These are phyloP conservation scores for Plagodis dolabraria DNA, from an alignment of 2,888 invertebrate genomes.

Conservation along the genomic window DNA sequence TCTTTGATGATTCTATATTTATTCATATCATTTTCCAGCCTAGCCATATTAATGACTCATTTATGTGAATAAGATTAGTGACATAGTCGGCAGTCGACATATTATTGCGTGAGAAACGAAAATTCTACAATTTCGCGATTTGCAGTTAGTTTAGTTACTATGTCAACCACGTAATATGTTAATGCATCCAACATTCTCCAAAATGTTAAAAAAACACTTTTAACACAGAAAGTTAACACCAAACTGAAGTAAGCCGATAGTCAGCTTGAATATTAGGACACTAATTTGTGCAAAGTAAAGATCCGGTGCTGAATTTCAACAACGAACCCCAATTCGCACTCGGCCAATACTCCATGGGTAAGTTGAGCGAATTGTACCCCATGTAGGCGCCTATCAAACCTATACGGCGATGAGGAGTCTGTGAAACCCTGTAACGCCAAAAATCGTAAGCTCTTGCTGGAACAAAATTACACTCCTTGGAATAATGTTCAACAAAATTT, in stretches of 20 bases:
- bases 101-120: conserved; percentile 5
- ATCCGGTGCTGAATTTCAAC: conserved; percentile 61
- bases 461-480: conserved; percentile 77
- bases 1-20: not conserved
- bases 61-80: conserved; percentile 29
- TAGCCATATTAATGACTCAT: not conserved
- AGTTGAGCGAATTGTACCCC: conserved; percentile 82
- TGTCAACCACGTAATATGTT: conserved; percentile 36
- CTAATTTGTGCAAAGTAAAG: conserved; percentile 49
- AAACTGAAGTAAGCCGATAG: conserved; percentile 27
- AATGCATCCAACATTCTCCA: conserved; percentile 32
- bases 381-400: conserved; percentile 76
- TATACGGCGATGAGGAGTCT: conserved; percentile 70
- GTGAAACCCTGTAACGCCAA: conserved; percentile 83
- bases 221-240: conserved; percentile 26
- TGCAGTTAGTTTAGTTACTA: conserved; percentile 46
- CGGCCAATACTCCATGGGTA: conserved; percentile 85
- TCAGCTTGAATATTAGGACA: conserved; percentile 47
- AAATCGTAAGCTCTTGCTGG: conserved; percentile 84
- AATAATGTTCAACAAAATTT: conserved; percentile 51
- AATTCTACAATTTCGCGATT: conserved; percentile 1
- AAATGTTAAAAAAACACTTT: conserved; percentile 31
- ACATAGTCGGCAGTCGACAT: conserved; percentile 18
- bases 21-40: not conserved
- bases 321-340: conserved; percentile 87